These are phyloP conservation scores for Gallirallus australis DNA, from an alignment of 2,797 vertebrate species.

Conservation along the genomic window DNA sequence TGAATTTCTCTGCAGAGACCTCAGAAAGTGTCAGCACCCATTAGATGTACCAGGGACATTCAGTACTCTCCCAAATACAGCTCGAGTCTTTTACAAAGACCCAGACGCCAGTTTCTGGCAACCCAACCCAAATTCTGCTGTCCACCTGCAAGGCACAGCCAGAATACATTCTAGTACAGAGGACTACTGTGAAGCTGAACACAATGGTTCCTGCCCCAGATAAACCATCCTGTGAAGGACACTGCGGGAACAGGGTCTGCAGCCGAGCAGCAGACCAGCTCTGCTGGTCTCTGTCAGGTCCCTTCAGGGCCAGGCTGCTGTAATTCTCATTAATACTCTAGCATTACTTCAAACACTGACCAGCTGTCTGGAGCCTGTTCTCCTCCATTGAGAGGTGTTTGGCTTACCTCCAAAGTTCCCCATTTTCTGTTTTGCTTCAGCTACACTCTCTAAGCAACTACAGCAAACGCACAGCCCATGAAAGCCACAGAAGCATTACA, in stretches of 20 bases:
- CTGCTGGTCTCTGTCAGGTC: neutral
- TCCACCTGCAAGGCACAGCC: neutral
- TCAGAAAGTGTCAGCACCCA: neutral
- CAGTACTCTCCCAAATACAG: neutral
- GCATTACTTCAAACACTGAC: neutral
- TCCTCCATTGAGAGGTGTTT: neutral
- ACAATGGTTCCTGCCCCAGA: neutral
- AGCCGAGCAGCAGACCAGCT: neutral
- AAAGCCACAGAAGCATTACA: neutral
- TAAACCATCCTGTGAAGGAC: neutral
- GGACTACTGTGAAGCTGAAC: neutral
- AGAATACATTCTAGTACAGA: neutral
- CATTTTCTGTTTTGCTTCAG: neutral
- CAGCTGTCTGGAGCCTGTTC: constrained; percentile 8
- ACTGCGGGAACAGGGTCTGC: neutral
- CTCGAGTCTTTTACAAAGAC: neutral
- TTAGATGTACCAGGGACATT: neutral
- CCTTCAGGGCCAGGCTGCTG: neutral
- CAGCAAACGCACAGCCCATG: neutral
- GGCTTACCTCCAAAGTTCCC: neutral
- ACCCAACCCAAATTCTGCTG: neutral
- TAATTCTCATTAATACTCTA: neutral
- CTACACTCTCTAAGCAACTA: neutral
- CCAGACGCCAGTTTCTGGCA: neutral
- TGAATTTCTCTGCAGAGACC: neutral